phyloP scores from a whole-genome alignment of 2,113 vertebrate species.

The Odontesthes bonariensis region DNA sequence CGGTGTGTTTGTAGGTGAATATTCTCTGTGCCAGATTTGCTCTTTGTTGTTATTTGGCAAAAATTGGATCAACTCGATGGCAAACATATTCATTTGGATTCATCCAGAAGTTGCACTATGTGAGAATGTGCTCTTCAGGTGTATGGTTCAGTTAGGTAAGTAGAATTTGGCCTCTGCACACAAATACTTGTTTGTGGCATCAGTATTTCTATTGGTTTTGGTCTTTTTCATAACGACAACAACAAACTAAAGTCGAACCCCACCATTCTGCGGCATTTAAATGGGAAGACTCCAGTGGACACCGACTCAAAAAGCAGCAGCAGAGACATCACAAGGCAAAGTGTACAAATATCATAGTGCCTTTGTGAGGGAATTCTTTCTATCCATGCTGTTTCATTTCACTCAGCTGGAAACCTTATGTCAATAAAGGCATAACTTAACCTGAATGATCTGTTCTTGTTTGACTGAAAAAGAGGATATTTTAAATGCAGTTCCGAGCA shows the following conservation, averaged over 20 bases:
- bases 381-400: constrained; percentile 57
- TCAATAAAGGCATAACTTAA: constrained; percentile 72
- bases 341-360: constrained; percentile 63
- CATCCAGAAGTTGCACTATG: neutral
- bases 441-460: constrained; percentile 52
- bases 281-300: constrained; percentile 7
- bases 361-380: constrained; percentile 64
- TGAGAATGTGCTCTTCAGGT: too few relatives aligned
- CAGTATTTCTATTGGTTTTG: neutral
- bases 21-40: neutral
- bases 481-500: constrained; percentile 1
- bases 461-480: constrained; percentile 46
- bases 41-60: neutral
- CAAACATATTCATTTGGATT: neutral
- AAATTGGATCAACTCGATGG: neutral
- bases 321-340: constrained; percentile 62
- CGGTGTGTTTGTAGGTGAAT: neutral
- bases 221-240: constrained; percentile 11
- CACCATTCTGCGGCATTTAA: constrained; percentile 6
- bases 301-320: constrained; percentile 1
- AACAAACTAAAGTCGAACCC: constrained; percentile 7
- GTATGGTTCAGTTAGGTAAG: too few relatives aligned
- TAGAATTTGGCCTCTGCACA: too few relatives aligned
- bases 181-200: neutral
- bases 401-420: constrained; percentile 54